phyloP scores from a whole-genome alignment of 2,113 vertebrate species.

The Dicrurus megarhynchus region DNA sequence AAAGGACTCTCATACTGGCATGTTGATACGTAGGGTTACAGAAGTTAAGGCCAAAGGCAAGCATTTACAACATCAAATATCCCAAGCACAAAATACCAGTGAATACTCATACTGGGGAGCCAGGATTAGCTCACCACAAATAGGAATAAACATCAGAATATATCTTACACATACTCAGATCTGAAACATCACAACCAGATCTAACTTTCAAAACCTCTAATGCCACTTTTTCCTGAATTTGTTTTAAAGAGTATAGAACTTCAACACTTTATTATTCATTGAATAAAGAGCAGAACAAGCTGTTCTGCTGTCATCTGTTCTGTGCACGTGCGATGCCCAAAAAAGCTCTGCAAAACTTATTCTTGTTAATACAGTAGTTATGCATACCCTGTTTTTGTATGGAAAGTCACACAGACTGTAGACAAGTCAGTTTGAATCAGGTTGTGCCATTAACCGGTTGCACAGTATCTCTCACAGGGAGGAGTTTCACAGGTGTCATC shows the following conservation, averaged over 20 bases:
- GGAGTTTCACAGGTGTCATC: not conserved
- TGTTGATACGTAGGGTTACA: rapidly evolving
- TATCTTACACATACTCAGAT: not conserved
- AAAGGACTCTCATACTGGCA: not conserved
- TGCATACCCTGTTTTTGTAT: not conserved
- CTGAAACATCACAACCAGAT: not conserved
- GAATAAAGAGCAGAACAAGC: not conserved
- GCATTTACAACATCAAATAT: not conserved
- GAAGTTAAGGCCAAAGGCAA: not conserved
- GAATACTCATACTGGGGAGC: not conserved
- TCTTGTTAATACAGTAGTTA: not conserved
- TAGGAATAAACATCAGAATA: not conserved
- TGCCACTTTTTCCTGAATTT: not conserved
- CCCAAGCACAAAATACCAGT: not conserved
- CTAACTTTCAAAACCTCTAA: not conserved
- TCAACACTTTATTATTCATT: not conserved
- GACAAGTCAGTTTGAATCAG: no score
- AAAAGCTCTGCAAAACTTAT: not conserved
- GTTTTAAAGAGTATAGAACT: not conserved
- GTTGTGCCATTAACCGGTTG: not conserved
- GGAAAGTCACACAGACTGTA: not conserved
- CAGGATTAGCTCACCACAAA: not conserved
- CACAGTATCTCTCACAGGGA: not conserved
- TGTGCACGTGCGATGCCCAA: not conserved
- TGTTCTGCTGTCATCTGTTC: not conserved